Evolutionary conservation across 1,140 invertebrate species (phyloP), one percentile per base, ranked within the genome.

Genomic region (Bombus haemorrhoidalis): DNA sequence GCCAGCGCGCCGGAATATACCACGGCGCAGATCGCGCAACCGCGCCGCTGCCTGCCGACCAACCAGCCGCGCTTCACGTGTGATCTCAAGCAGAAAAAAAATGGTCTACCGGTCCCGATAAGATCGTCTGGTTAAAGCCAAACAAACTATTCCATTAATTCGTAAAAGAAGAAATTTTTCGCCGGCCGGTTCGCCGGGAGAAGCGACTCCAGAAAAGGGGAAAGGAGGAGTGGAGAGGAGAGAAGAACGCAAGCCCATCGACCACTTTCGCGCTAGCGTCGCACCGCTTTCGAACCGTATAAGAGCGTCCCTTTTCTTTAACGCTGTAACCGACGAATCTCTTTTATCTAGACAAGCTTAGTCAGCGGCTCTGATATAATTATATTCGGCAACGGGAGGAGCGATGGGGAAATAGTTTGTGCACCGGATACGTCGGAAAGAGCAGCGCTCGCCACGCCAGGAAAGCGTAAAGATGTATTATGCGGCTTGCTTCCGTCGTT

Each of bases 131-230:
- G 76, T 86, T 84, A 85, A 90, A 88, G 89, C 83, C 88, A 90
- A 90, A 90, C 89, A 90, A 90, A 90, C 89, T 90, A 88, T 90
- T 90, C 86, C 89, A 90, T 90, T 90, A 90, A 90, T 90, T 90
- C 83, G 89, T 88, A 89, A 89, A 90, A 90, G 89, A 90, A 90
- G 88, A 89, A 90, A 87, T 87, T 90, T 90, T 90, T 90, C 89
- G 82, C 83, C n/a, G 43, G 32, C 69, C 86, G 41, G 75, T 43
- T 72, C 68, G 57, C 32, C 79, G 80, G 25, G 53, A 73, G 53
- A 1, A 32, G 39, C 34, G 57, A 37, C 34, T 68, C 32, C 37
- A 25, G 34, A 32, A 22, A 39, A 12, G 57, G 25, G 5, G 15
- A n/a, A 41, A 72, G 3, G 25, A 4, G 37, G 43, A 41, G 39